Conservation (phyloP, 2,888 invertebrate species). For the Lithosia quadra region DNA sequence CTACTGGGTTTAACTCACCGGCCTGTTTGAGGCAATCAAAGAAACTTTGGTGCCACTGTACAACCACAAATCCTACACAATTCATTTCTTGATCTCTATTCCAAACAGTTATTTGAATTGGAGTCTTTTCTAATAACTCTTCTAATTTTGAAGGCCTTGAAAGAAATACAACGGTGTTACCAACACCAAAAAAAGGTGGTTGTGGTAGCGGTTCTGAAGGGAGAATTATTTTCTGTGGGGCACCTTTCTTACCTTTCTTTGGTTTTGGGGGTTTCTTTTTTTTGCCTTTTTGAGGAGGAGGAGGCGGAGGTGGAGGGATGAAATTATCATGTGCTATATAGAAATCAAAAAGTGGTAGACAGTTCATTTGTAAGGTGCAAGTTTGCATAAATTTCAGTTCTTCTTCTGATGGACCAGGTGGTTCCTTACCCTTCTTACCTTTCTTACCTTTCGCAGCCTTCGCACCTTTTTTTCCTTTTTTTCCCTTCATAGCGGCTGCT, state of each 20-base stretch:
- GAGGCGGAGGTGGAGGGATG: constrained; percentile 76
- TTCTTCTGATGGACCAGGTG: constrained; percentile 79
- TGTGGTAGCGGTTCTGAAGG: constrained; percentile 82
- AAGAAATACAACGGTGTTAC: constrained; percentile 78
- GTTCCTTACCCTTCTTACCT: constrained; percentile 74
- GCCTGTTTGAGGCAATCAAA: constrained; percentile 71
- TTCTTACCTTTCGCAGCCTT: constrained; percentile 63
- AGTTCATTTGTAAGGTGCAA: constrained; percentile 80
- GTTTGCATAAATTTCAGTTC: constrained; percentile 82
- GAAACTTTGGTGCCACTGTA: constrained; percentile 79
- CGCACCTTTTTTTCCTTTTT: constrained; percentile 62
- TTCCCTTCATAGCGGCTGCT: constrained; percentile 66
- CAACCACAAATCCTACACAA: constrained; percentile 74
- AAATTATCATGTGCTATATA: constrained; percentile 83
- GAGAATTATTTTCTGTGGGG: constrained; percentile 64
- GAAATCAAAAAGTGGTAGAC: constrained; percentile 79
- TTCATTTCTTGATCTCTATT: constrained; percentile 79
- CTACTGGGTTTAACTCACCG: constrained; percentile 72
- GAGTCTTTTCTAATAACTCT: constrained; percentile 73
- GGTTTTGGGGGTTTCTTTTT: constrained; percentile 64
- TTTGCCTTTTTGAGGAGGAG: constrained; percentile 69
- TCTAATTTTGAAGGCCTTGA: constrained; percentile 77
- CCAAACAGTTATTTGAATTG: constrained; percentile 80
- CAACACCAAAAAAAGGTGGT: constrained; percentile 81
- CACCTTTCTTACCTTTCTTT: constrained; percentile 66